Evolutionary conservation across 2,888 invertebrate species (phyloP), one percentile per base, ranked within the genome.

Genomic region (Acronicta psi): DNA sequence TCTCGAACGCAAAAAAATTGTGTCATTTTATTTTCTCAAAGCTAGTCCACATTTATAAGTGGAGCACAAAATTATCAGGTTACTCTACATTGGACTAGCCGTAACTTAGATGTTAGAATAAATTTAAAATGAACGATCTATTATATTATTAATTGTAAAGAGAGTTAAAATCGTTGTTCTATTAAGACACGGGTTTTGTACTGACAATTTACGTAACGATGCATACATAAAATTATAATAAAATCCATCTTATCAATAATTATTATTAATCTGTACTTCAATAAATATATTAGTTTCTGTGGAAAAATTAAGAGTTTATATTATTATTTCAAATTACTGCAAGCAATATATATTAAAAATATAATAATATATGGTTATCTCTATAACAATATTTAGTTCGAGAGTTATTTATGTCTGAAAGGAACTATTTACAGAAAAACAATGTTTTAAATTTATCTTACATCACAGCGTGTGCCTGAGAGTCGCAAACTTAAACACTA

Each of bases 391-490:
- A 47, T 44, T 36, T 20, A 16, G 23, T 41, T 52, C 53, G 50
- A 38, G 47, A 63, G n/a, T 50, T 44, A 52, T 71, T 59, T 69
- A 45, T 66, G 62, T 62, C 34, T 61, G 58, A 64, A 75, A 83
- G 81, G 73, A 83, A 81, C 77, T 82, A 82, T 80, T 70, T 77
- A 82, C 80, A 80, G 73, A 82, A 66, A 80, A 61, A 74, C 51
- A 67, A 66, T 59, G 57, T 63, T 75, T 68, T 69, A 64, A 59
- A 54, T 69, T 90, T 68, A 92, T 87, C 87, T 91, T 91, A 93
- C 91, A 93, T 93, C 93, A 93, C 93, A 93, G 93, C 93, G 84
- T 87, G 85, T 82, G 92, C 91, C 90, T 90, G 93, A 93, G 92
- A 92, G 91, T 89, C 87, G 76, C 77, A 80, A 90, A 91, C 90